Evolutionary conservation across 2,888 invertebrate genomes (phyloP).

Genomic region (Tethea ocularis): DNA sequence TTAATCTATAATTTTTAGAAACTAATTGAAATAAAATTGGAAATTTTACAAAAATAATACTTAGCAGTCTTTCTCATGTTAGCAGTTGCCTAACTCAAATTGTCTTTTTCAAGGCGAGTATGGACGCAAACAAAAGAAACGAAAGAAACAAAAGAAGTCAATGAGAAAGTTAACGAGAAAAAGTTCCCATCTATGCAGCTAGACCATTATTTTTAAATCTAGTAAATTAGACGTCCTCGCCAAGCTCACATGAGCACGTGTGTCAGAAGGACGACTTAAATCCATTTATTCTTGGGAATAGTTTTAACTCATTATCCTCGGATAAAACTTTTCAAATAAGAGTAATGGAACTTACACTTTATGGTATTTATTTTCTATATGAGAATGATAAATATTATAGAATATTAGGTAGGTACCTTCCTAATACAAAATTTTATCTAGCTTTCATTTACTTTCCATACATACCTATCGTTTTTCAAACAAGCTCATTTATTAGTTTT

Average conservation of each 20-base stretch:
- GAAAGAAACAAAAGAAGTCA: slow-evolving; percentile 2
- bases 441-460: no score
- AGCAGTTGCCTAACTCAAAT: background rate
- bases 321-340: background rate
- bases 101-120: background rate
- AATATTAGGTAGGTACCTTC: no score
- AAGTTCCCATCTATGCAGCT: background rate
- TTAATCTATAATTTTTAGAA: no score
- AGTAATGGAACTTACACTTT: background rate
- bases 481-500: no score
- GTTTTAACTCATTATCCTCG: slow-evolving; percentile 1
- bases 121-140: slow-evolving; percentile 4
- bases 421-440: no score
- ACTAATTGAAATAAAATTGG: no score
- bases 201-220: slow-evolving; percentile 4
- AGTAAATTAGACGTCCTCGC: background rate
- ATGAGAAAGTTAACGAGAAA: slow-evolving; percentile 5
- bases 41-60: background rate
- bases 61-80: background rate
- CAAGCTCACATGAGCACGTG: background rate
- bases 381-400: no score
- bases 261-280: slow-evolving; percentile 3
- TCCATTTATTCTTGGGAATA: background rate
- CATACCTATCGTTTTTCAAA: no score
- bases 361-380: background rate